phyloP scores from a whole-genome alignment of 2,113 vertebrate species.

The Coracopsis vasa region DNA sequence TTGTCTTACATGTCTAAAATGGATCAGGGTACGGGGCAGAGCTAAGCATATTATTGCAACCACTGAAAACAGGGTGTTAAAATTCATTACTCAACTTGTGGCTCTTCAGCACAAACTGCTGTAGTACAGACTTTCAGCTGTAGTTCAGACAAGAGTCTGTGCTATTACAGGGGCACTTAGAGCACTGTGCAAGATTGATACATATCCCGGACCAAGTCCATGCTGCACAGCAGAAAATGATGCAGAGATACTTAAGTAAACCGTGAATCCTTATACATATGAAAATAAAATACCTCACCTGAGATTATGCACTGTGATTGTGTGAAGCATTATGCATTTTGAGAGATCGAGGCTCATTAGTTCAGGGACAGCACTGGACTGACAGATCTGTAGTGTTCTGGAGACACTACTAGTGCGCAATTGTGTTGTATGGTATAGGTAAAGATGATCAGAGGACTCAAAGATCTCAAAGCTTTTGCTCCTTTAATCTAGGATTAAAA shows the following conservation, averaged over 20 bases:
- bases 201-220: background rate
- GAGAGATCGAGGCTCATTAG: background rate
- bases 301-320: background rate
- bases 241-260: background rate
- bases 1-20: background rate
- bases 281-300: background rate
- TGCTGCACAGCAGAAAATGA: background rate
- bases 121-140: background rate
- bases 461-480: background rate
- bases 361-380: background rate
- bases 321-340: background rate
- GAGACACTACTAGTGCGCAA: background rate
- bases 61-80: background rate
- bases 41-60: background rate
- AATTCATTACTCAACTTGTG: background rate
- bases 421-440: background rate
- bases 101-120: background rate
- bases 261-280: accelerated
- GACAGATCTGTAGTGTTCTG: background rate
- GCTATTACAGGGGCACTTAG: background rate
- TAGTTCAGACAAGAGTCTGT: background rate
- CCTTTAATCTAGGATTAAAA: background rate
- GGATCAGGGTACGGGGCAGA: background rate
- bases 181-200: background rate
- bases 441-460: background rate